These are phyloP conservation scores for Apogon hyalosoma DNA, from an alignment of 2,797 vertebrate species.

Conservation along the genomic window DNA sequence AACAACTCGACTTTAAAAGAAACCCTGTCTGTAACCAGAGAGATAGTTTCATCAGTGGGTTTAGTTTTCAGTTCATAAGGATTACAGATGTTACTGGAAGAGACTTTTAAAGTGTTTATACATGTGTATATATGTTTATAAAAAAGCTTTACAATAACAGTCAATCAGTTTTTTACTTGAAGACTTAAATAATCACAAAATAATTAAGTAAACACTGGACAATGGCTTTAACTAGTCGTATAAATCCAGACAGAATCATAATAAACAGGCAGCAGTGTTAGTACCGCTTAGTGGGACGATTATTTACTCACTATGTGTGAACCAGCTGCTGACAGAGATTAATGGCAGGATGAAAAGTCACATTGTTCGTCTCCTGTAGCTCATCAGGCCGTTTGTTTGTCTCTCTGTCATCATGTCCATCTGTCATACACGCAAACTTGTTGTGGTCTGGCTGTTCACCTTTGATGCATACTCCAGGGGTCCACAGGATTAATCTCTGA, in stretches of 20 bases:
- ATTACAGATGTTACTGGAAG: slow-evolving; percentile 8
- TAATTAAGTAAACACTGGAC: no score
- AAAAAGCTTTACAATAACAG: neutral
- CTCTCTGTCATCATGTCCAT: slow-evolving; percentile 58
- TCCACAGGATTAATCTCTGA: slow-evolving; percentile 27
- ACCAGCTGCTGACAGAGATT: slow-evolving; percentile 56
- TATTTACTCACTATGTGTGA: slow-evolving; percentile 69
- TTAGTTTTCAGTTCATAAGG: slow-evolving; percentile 18
- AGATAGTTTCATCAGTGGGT: slow-evolving; percentile 37
- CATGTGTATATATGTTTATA: neutral
- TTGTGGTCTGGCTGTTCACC: slow-evolving; percentile 30
- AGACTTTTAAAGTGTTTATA: slow-evolving; percentile 6
- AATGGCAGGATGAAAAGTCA: slow-evolving; percentile 61
- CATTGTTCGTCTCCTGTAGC: slow-evolving; percentile 60
- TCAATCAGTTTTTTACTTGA: no score
- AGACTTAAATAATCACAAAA: no score
- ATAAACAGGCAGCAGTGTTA: slow-evolving; percentile 17
- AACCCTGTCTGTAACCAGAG: slow-evolving; percentile 61
- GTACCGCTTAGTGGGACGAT: slow-evolving; percentile 27
- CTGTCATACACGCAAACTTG: slow-evolving; percentile 36
- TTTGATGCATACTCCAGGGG: slow-evolving; percentile 12
- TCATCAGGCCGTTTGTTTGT: slow-evolving; percentile 48
- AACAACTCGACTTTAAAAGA: slow-evolving; percentile 46
- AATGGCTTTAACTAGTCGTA: no score
- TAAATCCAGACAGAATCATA: no score